Conservation (phyloP, 1,140 invertebrate species). For the Varroa destructor region DNA sequence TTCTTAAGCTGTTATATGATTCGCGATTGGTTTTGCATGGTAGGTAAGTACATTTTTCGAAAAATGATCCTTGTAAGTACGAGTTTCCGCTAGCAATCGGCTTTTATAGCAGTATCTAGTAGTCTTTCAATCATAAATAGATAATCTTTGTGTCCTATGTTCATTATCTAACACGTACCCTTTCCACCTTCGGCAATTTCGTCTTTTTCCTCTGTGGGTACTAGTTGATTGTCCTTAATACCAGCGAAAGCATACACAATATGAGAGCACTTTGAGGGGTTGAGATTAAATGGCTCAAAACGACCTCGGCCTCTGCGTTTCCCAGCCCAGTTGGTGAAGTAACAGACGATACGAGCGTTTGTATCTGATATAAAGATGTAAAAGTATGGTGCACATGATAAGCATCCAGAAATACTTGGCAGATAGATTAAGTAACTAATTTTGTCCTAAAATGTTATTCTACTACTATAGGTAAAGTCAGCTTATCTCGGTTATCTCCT, state of each 20-base stretch:
- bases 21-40: too few species aligned
- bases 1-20: too few species aligned
- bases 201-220: conserved; percentile 56
- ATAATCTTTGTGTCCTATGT: too few species aligned
- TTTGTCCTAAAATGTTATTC: too few species aligned
- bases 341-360: conserved; percentile 59
- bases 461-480: too few species aligned
- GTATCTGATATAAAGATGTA: conserved; percentile 27
- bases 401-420: neutral
- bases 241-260: conserved; percentile 84
- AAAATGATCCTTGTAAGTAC: too few species aligned
- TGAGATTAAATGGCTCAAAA: conserved; percentile 73
- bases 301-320: conserved; percentile 69
- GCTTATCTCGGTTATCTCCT: too few species aligned
- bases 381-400: neutral
- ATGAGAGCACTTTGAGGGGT: conserved; percentile 72
- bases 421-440: neutral
- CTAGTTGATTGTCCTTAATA: conserved; percentile 55
- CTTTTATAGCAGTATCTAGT: too few species aligned
- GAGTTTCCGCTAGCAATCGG: too few species aligned
- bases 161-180: conserved; percentile 43
- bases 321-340: conserved; percentile 83
- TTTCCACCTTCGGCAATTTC: conserved; percentile 43
- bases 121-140: too few species aligned
- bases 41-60: too few species aligned